phyloP scores from a whole-genome alignment of 2,113 vertebrate species.

The Protobothrops flavoviridis region DNA sequence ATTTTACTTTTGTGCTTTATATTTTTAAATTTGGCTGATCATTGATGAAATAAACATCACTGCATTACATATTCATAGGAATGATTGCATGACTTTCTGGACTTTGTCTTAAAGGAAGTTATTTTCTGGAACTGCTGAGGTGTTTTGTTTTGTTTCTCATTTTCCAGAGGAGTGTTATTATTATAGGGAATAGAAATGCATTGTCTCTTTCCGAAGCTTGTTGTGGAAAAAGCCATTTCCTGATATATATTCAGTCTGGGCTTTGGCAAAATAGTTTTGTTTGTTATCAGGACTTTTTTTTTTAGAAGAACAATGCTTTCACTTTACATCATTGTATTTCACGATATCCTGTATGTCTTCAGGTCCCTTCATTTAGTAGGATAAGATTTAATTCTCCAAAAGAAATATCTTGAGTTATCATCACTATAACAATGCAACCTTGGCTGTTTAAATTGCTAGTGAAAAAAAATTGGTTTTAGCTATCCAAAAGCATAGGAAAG shows the following conservation, averaged over 20 bases:
- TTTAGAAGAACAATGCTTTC: conserved; percentile 23
- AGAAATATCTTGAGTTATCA: neutral
- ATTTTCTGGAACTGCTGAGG: conserved; percentile 27
- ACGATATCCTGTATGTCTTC: conserved; percentile 37
- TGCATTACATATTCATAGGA: neutral
- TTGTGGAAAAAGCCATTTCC: conserved; percentile 33
- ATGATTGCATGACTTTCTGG: neutral
- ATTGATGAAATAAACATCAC: neutral
- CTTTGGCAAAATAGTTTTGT: conserved; percentile 21
- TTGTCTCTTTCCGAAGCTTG: neutral
- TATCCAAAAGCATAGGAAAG: neutral
- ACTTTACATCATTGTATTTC: conserved; percentile 47
- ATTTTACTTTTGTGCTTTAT: neutral
- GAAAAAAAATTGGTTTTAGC: conserved; percentile 4
- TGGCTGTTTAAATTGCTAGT: conserved; percentile 21
- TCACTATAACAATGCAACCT: neutral
- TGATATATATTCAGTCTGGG: conserved; percentile 29
- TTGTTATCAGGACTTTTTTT: conserved; percentile 21
- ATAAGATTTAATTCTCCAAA: neutral
- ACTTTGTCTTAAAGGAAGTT: neutral
- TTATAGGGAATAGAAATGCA: neutral
- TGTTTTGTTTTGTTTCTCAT: neutral
- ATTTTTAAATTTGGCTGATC: neutral
- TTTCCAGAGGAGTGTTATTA: conserved; percentile 44
- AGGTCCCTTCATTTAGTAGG: neutral